Conservation (phyloP, 1,140 invertebrate genomes). For the Drosophila bocqueti region DNA sequence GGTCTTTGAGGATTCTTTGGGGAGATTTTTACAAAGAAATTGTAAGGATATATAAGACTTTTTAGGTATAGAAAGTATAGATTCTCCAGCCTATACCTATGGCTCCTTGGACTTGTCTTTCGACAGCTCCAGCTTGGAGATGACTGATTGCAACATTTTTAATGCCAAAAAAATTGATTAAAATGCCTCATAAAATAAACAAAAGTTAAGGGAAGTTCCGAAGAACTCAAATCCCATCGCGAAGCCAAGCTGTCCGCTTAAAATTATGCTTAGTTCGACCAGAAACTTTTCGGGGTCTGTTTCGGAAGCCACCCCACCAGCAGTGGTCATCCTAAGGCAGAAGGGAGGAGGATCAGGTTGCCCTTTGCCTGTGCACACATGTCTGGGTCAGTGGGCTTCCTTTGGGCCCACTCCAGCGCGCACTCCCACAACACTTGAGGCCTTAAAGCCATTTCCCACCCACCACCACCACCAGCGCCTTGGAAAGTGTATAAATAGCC, state of each 20-base stretch:
- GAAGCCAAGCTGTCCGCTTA: background rate
- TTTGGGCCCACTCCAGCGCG: constrained; percentile 30
- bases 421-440: constrained; percentile 48
- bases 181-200: background rate
- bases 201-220: background rate
- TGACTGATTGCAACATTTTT: background rate
- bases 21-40: background rate
- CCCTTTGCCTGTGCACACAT: constrained; percentile 49
- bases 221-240: background rate
- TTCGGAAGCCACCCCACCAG: constrained; percentile 12
- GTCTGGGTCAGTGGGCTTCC: constrained; percentile 77
- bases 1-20: background rate
- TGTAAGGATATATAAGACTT: too few species aligned
- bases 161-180: background rate
- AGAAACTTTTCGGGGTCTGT: constrained; percentile 6
- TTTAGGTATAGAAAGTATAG: too few species aligned
- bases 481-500: constrained; percentile 64
- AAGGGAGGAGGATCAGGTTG: constrained; percentile 8
- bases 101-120: background rate
- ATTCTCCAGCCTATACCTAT: too few species aligned
- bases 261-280: constrained; percentile 13
- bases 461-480: background rate
- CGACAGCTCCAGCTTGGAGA: background rate
- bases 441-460: constrained; percentile 55
- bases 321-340: constrained; percentile 3